Evolutionary conservation across 2,113 vertebrate species (phyloP).

Genomic region (Antidorcas marsupialis): DNA sequence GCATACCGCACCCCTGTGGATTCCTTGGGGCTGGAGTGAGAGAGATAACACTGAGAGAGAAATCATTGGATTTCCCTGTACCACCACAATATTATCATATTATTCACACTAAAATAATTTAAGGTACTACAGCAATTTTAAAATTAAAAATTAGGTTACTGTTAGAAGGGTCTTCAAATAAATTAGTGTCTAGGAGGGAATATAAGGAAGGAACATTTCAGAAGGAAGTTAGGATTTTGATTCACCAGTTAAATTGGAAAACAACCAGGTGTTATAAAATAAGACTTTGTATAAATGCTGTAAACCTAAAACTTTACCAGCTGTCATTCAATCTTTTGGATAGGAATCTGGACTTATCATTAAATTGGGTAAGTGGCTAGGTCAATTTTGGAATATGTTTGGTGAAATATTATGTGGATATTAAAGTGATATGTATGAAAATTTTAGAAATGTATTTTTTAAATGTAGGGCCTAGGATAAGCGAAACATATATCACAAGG

Average conservation of each 20-base stretch:
- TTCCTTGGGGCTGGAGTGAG: background rate
- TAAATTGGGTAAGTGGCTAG: background rate
- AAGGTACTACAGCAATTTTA: background rate
- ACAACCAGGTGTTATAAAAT: background rate
- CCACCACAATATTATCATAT: background rate
- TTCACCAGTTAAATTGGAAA: background rate
- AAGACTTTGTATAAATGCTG: background rate
- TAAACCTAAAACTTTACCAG: background rate
- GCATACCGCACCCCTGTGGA: background rate
- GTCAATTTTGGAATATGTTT: background rate
- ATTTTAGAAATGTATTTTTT: background rate
- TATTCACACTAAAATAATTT: background rate
- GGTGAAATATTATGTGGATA: background rate
- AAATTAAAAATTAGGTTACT: background rate
- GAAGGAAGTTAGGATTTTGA: background rate
- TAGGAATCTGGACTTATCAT: background rate
- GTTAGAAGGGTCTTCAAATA: background rate
- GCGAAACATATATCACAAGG: background rate
- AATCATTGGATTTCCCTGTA: background rate
- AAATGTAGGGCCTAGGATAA: background rate
- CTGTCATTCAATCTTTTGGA: background rate
- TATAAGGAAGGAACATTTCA: background rate
- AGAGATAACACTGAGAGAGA: background rate
- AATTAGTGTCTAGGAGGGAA: background rate
- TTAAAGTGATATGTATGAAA: background rate